These are phyloP conservation scores for Orestias chungarensis DNA, from an alignment of 2,797 vertebrate species.

Conservation along the genomic window DNA sequence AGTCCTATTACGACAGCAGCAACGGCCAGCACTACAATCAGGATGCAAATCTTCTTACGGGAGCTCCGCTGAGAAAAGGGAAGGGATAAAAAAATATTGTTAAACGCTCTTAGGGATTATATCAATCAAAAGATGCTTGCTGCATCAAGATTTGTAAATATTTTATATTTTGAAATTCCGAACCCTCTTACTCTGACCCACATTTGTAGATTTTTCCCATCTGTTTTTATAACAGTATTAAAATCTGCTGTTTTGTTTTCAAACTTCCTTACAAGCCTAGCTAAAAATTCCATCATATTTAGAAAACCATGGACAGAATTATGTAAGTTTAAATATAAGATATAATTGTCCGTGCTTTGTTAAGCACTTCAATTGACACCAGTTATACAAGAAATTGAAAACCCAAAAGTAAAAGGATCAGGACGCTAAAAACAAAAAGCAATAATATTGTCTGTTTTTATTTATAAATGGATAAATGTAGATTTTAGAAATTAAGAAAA, in stretches of 20 bases:
- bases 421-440: not conserved
- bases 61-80: constrained; percentile 81
- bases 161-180: not conserved
- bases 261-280: not conserved
- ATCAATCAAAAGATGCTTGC: not conserved
- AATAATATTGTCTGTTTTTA: not conserved
- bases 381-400: not conserved
- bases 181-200: too few species aligned
- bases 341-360: too few species aligned
- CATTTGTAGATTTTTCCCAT: not conserved
- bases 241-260: not conserved
- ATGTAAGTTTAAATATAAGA: not conserved
- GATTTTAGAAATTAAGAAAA: not conserved
- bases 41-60: constrained; percentile 92
- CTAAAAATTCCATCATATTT: not conserved
- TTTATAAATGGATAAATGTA: not conserved
- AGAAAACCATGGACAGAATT: not conserved
- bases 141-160: not conserved
- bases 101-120: not conserved
- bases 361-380: too few species aligned
- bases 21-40: constrained; percentile 81
- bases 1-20: constrained; percentile 77
- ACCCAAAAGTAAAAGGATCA: not conserved
- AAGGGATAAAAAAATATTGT: constrained; percentile 13
- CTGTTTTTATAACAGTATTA: not conserved